Evolutionary conservation across 2,888 invertebrate genomes (phyloP).

Genomic region (Aproaerema taeniolella): DNA sequence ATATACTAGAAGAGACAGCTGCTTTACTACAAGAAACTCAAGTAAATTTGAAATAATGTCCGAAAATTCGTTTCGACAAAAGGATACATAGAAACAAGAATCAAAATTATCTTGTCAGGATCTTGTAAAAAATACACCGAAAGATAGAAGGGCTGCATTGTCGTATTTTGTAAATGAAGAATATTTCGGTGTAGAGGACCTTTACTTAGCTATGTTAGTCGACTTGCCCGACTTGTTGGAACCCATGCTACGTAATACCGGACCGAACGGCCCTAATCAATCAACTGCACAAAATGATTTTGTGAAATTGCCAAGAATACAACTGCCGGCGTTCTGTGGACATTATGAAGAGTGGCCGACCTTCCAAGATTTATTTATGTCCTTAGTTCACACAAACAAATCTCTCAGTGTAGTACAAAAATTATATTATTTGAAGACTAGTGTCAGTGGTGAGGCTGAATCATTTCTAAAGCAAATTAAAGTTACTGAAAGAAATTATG

Average conservation of each 20-base stretch:
- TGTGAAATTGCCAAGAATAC: slow-evolving; percentile 6
- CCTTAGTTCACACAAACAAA: slow-evolving; percentile 11
- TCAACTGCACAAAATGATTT: not conserved
- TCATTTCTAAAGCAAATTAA: not conserved
- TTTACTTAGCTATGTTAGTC: not conserved
- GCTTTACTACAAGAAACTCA: not conserved
- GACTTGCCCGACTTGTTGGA: not conserved
- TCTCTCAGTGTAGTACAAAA: slow-evolving; percentile 10
- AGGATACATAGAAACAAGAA: not conserved
- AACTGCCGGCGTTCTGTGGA: slow-evolving; percentile 8
- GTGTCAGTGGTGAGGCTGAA: not conserved
- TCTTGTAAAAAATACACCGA: not conserved
- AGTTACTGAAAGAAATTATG: slow-evolving; percentile 8
- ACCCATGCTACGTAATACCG: not conserved
- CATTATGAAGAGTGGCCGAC: slow-evolving; percentile 8
- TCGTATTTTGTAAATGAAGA: not conserved
- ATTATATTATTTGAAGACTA: slow-evolving; percentile 14
- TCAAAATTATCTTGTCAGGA: not conserved
- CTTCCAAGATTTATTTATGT: slow-evolving; percentile 8
- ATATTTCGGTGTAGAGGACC: not conserved
- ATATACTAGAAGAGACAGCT: not conserved
- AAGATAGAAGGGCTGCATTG: not conserved
- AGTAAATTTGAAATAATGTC: not conserved
- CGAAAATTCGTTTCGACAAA: not conserved
- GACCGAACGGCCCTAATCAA: not conserved